Evolutionary conservation across 2,113 vertebrate species (phyloP).

Genomic region (Gasterosteus aculeatus): DNA sequence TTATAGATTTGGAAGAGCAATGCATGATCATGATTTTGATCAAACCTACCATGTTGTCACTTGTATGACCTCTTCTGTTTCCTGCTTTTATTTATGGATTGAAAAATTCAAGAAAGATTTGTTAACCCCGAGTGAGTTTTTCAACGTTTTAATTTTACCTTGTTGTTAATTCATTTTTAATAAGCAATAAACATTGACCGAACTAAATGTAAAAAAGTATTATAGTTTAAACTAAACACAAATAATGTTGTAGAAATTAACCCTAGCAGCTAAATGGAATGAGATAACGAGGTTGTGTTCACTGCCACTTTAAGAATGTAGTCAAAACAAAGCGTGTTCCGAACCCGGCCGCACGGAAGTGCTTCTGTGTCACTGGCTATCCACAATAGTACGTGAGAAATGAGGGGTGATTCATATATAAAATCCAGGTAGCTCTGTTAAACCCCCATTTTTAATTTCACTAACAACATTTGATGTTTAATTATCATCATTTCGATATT

Average conservation of each 20-base stretch:
- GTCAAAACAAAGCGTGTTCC: slow-evolving; percentile 78
- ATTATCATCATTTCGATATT: background rate
- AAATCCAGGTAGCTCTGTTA: slow-evolving; percentile 15
- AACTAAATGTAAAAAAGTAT: background rate
- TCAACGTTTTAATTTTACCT: background rate
- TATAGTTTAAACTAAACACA: background rate
- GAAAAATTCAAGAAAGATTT: background rate
- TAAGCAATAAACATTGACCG: background rate
- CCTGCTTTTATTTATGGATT: background rate
- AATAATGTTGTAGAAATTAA: background rate
- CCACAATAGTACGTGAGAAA: slow-evolving; percentile 43
- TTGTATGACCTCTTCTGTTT: background rate
- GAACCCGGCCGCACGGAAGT: slow-evolving; percentile 72
- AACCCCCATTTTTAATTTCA: background rate
- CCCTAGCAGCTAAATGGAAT: background rate
- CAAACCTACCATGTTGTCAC: background rate
- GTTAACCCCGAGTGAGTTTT: background rate
- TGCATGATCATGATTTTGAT: background rate
- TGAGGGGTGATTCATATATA: slow-evolving; percentile 44
- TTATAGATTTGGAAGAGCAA: background rate
- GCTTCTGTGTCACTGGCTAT: slow-evolving; percentile 39
- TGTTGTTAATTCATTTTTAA: background rate
- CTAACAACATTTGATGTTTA: slow-evolving; percentile 4
- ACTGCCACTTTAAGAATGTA: slow-evolving; percentile 75
- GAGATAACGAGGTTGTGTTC: background rate